phyloP scores from a whole-genome alignment of 2,888 invertebrate species.

The Ectemnius lituratus region DNA sequence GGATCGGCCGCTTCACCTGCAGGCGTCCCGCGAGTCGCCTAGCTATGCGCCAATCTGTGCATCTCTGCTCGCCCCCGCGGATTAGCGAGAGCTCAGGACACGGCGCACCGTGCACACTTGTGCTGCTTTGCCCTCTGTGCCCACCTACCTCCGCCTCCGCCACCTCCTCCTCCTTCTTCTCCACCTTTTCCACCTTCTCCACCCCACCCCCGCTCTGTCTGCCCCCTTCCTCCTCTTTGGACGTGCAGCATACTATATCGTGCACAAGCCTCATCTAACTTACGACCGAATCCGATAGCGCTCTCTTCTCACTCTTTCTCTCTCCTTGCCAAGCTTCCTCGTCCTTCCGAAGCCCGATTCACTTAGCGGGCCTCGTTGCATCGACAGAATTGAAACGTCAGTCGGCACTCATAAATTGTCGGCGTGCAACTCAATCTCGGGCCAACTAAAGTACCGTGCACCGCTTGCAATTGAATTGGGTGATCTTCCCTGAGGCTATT shows the following conservation, averaged over 20 bases:
- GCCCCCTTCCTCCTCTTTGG: no score
- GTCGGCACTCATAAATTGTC: conserved; percentile 5
- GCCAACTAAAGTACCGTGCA: no score
- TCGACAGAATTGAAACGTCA: conserved; percentile 38
- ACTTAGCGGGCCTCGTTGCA: conserved; percentile 1
- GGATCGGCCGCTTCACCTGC: conserved; percentile 46
- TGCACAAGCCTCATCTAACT: conserved; percentile 15
- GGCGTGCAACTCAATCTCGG: background rate
- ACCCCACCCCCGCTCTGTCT: background rate
- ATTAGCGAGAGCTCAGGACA: conserved; percentile 46
- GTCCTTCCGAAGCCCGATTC: conserved; percentile 4
- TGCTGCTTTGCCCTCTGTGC: conserved; percentile 11
- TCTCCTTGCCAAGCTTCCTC: conserved; percentile 3
- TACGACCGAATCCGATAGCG: conserved; percentile 36
- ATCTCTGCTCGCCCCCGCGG: conserved; percentile 56
- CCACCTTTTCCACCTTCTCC: background rate
- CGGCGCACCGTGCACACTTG: background rate
- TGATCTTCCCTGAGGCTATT: no score
- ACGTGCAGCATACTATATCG: no score
- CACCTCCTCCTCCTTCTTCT: background rate
- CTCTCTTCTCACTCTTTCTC: conserved; percentile 31
- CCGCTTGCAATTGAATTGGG: no score
- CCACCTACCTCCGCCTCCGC: background rate
- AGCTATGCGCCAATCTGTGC: conserved; percentile 50
- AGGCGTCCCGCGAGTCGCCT: conserved; percentile 48